Evolutionary conservation across 2,888 invertebrate species (phyloP).

Genomic region (Ariolimax columbianus): DNA sequence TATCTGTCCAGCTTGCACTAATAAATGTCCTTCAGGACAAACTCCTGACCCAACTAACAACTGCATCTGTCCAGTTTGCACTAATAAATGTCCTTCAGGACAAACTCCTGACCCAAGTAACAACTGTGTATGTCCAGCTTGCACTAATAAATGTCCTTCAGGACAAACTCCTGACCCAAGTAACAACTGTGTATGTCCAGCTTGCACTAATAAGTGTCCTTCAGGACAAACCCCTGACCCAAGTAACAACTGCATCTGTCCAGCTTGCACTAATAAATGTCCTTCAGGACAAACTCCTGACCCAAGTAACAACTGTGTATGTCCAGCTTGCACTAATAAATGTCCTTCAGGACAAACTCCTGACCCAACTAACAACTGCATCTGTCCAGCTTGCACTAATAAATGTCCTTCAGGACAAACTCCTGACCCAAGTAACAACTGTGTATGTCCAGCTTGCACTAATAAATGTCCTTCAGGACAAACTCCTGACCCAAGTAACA

Average conservation of each 20-base stretch:
- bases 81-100: not conserved
- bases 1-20: not conserved
- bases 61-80: not conserved
- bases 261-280: not conserved
- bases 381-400: not conserved
- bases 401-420: not conserved
- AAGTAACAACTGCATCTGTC: not conserved
- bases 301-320: not conserved
- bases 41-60: not conserved
- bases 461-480: not conserved
- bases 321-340: not conserved
- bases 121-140: not conserved
- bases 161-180: not conserved
- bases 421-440: not conserved
- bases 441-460: not conserved
- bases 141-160: not conserved
- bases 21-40: not conserved
- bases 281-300: not conserved
- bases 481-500: not conserved
- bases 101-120: not conserved
- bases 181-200: not conserved
- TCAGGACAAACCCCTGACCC: not conserved
- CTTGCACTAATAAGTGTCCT: not conserved
- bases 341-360: not conserved
- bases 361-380: not conserved